Base-by-base conservation (phyloP, 30 jellyfish, hydroid and myxozoan species). In the Aurelia coerulea region DNA sequence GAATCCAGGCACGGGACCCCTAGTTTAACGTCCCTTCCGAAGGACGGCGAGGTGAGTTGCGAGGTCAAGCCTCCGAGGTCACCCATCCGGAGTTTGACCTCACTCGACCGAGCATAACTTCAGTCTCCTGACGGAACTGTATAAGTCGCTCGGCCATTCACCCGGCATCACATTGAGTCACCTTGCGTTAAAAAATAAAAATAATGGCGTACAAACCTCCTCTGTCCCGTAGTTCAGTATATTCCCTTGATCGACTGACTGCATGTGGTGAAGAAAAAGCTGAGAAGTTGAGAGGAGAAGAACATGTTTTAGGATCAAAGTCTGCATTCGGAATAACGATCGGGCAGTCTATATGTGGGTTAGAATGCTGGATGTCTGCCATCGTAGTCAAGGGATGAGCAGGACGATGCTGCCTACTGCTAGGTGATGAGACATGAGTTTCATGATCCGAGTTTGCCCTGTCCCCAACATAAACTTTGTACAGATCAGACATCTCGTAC, bases 251-350 rank as follows among this genome's bases (percentile, higher is more conserved):
- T 17, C 73, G 80, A 19, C 32, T 34, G 35, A 5, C 51, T 39
- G 41, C 79, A 41, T 37, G 56, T 31, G 93, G 86, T 14, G 68
- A 34, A 34, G 93, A 41, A 29, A 77, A 83, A 50, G 97, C 60
- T 29, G 91, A 83, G 33, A 84, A 70, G 81, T 78, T 74, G 16
- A 83, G 49, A 5, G 92, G 90, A 56, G 91, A 67, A 63, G 89
- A 84, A 34, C 97, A 79, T 6, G 73, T 63, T 51, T 82, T 95
- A 1, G 99, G 97, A 81, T 95, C 99, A 76, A 90, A 95, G 83
- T 95, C 99, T 34, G 98, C 97, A 74, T 82, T 95, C 73, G 99
- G 99, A 32, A 95, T 95, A 62, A 95, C 99, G 65, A 95, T 95
- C 17, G 99, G 99, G 41, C 99, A 95, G 80, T 95, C 99, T 15